Percentiles rank a stretch among this genome's conserved stretches.
These are phyloP conservation scores for Pseudoips prasinana DNA, from an alignment of 2,888 invertebrate species.

Conservation along the genomic window DNA sequence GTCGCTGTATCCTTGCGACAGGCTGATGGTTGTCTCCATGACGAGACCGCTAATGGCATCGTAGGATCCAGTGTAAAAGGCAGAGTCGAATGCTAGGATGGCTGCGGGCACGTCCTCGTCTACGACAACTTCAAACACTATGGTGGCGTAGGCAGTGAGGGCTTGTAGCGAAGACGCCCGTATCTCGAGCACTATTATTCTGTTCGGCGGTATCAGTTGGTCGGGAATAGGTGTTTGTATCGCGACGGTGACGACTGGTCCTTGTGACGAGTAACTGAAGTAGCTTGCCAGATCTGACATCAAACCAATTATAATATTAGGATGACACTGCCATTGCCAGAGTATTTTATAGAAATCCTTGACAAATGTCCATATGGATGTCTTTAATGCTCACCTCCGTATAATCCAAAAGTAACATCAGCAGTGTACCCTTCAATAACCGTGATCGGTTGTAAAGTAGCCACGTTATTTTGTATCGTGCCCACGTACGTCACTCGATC, in stretches of 20 bases:
- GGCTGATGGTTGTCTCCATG: conserved; percentile 27
- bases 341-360: no score
- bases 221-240: conserved; percentile 25
- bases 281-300: conserved; percentile 18
- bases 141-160: conserved; percentile 22
- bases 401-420: conserved; percentile 32
- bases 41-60: conserved; percentile 22
- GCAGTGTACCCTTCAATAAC: conserved; percentile 35
- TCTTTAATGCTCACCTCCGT: conserved; percentile 29
- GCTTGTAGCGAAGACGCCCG: conserved; percentile 23
- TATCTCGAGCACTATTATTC: conserved; percentile 26
- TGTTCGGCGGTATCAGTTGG: conserved; percentile 19
- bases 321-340: no score
- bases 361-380: no score
- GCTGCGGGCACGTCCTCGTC: conserved; percentile 5
- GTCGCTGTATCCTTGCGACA: conserved; percentile 33
- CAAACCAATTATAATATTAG: no score
- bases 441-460: conserved; percentile 31
- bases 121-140: conserved; percentile 23
- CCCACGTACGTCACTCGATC: conserved; percentile 35
- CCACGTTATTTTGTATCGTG: conserved; percentile 21
- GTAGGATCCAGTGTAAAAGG: conserved; percentile 40
- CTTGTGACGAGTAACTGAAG: conserved; percentile 15
- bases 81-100: conserved; percentile 20
- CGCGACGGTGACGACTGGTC: conserved; percentile 13